Conservation (phyloP, 2,113 vertebrate genomes). For the Eurystomus gularis region DNA sequence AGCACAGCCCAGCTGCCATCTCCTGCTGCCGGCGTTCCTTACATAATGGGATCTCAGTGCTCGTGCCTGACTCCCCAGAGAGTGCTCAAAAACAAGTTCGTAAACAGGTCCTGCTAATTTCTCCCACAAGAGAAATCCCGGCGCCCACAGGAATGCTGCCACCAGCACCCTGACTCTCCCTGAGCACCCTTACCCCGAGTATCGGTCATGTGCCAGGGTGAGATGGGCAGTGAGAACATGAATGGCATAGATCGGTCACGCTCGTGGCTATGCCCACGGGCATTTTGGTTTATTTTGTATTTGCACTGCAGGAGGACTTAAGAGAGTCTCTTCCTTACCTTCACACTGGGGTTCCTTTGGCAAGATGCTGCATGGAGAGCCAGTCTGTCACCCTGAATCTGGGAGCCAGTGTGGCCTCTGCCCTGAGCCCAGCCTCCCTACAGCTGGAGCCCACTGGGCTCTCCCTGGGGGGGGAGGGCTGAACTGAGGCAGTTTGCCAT, state of each 20-base stretch:
- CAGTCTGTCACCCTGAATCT: rapidly evolving
- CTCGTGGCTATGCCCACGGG: rapidly evolving
- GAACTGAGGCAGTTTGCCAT: neutral
- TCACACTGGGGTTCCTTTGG: neutral
- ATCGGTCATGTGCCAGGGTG: neutral
- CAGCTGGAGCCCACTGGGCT: neutral
- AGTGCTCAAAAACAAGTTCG: conserved; percentile 58
- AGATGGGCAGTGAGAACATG: neutral
- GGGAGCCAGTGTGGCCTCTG: neutral
- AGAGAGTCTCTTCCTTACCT: neutral
- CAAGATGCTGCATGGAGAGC: rapidly evolving
- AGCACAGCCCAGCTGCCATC: conserved; percentile 36
- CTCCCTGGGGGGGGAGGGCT: neutral
- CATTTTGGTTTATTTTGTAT: neutral
- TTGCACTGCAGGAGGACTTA: neutral
- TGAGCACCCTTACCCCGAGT: neutral
- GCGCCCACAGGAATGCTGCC: conserved; percentile 49
- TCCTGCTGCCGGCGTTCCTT: neutral
- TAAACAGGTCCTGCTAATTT: conserved; percentile 62
- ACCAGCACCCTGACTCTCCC: conserved; percentile 8
- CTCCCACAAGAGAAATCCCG: neutral
- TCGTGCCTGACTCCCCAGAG: neutral
- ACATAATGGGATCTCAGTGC: conserved; percentile 66
- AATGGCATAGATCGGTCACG: neutral
- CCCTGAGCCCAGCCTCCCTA: neutral